Evolutionary conservation across 2,797 vertebrate species (phyloP).

Genomic region (Cygnus olor): DNA sequence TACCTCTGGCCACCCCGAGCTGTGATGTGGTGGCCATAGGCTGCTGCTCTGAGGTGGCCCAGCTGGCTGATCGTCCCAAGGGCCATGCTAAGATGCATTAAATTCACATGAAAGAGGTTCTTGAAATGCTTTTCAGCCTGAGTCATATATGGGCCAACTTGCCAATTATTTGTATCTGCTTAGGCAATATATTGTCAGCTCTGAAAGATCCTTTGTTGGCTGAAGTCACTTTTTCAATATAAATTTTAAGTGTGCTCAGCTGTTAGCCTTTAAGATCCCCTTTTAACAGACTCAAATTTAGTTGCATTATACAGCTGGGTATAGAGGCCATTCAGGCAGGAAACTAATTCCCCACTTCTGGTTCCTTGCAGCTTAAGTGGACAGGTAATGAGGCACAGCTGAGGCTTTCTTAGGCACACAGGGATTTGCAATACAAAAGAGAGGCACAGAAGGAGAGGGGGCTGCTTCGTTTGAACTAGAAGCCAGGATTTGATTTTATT

Average conservation of each 20-base stretch:
- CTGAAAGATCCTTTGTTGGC: not conserved
- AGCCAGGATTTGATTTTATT: accelerated
- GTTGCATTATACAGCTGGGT: not conserved
- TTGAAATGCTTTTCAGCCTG: not conserved
- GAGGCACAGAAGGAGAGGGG: accelerated
- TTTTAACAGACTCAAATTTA: not conserved
- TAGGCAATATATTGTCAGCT: not conserved
- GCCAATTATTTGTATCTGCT: not conserved
- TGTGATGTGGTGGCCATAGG: not conserved
- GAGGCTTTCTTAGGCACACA: not conserved
- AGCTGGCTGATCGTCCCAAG: not conserved
- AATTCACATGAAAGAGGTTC: not conserved
- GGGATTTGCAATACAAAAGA: not conserved
- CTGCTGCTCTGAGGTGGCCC: not conserved
- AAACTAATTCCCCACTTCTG: not conserved
- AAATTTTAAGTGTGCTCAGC: not conserved
- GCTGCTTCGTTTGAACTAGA: accelerated
- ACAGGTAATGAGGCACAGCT: not conserved
- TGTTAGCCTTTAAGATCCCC: too few species aligned
- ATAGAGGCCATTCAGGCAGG: not conserved
- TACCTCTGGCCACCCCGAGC: not conserved
- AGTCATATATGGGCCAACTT: not conserved
- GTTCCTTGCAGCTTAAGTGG: not conserved
- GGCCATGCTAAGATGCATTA: not conserved
- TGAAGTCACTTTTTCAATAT: not conserved